Evolutionary conservation across 2,888 invertebrate genomes (phyloP), one percentile per base, ranked within the genome.

Genomic region (Brachyopa scutellaris): DNA sequence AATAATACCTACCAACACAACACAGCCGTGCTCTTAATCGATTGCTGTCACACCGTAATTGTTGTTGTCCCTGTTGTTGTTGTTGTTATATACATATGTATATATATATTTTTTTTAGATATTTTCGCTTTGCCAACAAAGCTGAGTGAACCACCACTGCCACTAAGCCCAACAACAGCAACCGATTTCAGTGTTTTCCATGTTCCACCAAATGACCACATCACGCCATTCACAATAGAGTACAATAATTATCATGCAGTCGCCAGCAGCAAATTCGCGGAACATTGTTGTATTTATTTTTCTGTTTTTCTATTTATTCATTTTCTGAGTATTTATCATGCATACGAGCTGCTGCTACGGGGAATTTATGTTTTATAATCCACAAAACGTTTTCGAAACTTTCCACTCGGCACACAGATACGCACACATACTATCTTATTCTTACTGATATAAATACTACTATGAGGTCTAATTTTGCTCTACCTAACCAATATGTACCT

Each of bases 171-270:
- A n/a, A n/a, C n/a, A n/a, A n/a, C n/a, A n/a, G n/a, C n/a, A n/a
- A 40, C 26, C 26, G 29, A 62, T 62, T 62, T 33, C 21, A n/a
- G 9, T 61, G 23, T 47, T 23, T 36, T 33, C 40, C 64, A 51
- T 29, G 59, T 29, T 45, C 9, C 53, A 42, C 9, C 21, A 40
- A 53, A 42, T 42, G 53, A 23, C 53, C 42, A 11, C 40, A 42
- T 55, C 66, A 66, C 40, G 42, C 33, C 66, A 66, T 66, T 66
- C 66, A 66, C 66, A 66, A 66, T 66, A 53, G 66, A 61, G 19
- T 11, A 38, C 29, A 51, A 51, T 40, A 64, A 66, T 66, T 53
- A 66, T 40, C 53, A 42, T 45, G 11, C 19, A 11, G 64, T 31
- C 42, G 42, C 53, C 42, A 53, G 51, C 23, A 51, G 51, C 38